phyloP scores from a whole-genome alignment of 2,113 vertebrate species.

The Dinomys branickii region DNA sequence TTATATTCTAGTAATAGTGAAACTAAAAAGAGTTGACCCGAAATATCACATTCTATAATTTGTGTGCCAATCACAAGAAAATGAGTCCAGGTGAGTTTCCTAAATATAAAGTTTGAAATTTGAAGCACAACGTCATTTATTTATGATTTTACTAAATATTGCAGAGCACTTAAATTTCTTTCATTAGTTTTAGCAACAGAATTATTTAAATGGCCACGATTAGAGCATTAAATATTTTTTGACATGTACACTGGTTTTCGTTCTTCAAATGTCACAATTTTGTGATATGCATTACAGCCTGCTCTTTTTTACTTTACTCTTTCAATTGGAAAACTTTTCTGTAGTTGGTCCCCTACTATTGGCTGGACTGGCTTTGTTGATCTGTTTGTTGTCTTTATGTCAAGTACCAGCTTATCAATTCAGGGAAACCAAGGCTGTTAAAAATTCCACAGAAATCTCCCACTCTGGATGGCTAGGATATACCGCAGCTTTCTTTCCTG shows the following conservation, averaged over 20 bases:
- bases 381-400: background rate
- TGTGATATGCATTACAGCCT: background rate
- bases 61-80: background rate
- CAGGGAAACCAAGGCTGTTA: background rate
- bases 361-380: background rate
- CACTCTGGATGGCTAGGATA: background rate
- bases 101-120: conserved; percentile 38
- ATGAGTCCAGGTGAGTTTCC: background rate
- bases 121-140: background rate
- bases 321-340: background rate
- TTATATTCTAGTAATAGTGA: background rate
- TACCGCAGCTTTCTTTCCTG: background rate
- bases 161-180: background rate
- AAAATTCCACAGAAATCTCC: background rate
- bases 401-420: background rate
- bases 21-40: background rate
- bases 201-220: background rate
- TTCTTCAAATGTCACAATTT: background rate
- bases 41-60: conserved; percentile 4
- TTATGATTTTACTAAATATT: conserved; percentile 25
- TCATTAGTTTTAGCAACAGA: conserved; percentile 2
- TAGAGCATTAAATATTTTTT: background rate
- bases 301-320: background rate
- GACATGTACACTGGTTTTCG: background rate
- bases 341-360: background rate